These are phyloP conservation scores for Eueides isabella DNA, from an alignment of 1,140 invertebrate species.

Conservation along the genomic window DNA sequence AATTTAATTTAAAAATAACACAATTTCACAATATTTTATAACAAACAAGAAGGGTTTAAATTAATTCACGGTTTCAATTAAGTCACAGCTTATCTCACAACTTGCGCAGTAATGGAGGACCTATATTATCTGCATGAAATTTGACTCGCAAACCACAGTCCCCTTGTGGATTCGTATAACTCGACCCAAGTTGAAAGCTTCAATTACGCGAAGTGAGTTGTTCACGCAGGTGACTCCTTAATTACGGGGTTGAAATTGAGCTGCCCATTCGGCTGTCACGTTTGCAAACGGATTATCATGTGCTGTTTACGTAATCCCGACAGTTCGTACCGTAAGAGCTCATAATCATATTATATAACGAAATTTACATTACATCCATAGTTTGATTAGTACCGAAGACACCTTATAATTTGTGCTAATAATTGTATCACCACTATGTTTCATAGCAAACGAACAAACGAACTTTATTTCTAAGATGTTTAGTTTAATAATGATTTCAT, in stretches of 20 bases:
- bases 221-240: conserved; percentile 80
- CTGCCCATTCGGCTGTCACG: conserved; percentile 74
- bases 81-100: conserved; percentile 63
- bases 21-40: neutral
- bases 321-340: conserved; percentile 34
- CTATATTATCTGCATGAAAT: conserved; percentile 76
- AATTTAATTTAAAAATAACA: neutral
- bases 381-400: neutral
- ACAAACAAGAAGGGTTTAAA: neutral
- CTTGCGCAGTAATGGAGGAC: conserved; percentile 63
- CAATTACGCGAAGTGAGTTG: conserved; percentile 76
- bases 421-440: no score
- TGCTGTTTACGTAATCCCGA: conserved; percentile 52
- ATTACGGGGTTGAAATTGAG: conserved; percentile 76
- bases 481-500: neutral
- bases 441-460: no score
- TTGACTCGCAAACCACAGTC: conserved; percentile 70
- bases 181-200: conserved; percentile 76
- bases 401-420: neutral
- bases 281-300: conserved; percentile 75
- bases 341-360: conserved; percentile 28
- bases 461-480: neutral
- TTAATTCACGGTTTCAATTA: conserved; percentile 50
- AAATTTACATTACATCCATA: neutral
- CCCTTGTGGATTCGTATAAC: conserved; percentile 66